Base-by-base conservation (phyloP, 2,797 vertebrate species). In the Enteromius trimaculatus region DNA sequence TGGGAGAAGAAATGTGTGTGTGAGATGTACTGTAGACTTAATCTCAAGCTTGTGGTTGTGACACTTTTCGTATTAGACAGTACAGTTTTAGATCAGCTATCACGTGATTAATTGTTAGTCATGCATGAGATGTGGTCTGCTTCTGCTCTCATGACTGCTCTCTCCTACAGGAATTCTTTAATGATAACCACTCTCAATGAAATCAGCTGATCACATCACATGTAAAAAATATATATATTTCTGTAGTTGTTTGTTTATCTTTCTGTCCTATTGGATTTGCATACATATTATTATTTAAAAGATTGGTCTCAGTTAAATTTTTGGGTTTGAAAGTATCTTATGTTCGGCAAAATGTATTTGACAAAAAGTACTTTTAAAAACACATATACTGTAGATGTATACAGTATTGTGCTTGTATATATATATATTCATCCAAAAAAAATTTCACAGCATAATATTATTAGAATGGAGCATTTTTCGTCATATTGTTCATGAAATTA, bases 1-100 rank as follows among this genome's bases (percentile, higher is more conserved):
- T 84, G 75, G 81, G 76, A 29, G 8, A 53, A 72, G 7, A 23
- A 80, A 80, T 79, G 65, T 21, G 69, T 85, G 78, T 84, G 88
- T 86, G 49, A 60, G 68, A 44, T 76, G 31, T 39, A 55, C 77
- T 42, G 44, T 9, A 13, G 19, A 37, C 69, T 64, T 93, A 92
- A 93, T 92, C 91, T 90, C 75, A 87, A 82, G 3, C 91, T 86
- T 2, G 71, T 90, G 91, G 86, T 55, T 85, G 74, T 89, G 90
- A 92, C 82, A 85, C 86, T 81, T 72, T 85, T 68, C 34, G 86
- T 91, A 91, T 93, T 93, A 90, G 88, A 90, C 31, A 2, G 58
- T 26, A 60, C 75, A 82, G 74, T 89, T 79, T 84, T 72, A 58
- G 72, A 83, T 62, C 83, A 80, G 78, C 69, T 74, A 79, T 47